Conservation (phyloP, 1,140 invertebrate species). For the Trypoxylus dichotomus region DNA sequence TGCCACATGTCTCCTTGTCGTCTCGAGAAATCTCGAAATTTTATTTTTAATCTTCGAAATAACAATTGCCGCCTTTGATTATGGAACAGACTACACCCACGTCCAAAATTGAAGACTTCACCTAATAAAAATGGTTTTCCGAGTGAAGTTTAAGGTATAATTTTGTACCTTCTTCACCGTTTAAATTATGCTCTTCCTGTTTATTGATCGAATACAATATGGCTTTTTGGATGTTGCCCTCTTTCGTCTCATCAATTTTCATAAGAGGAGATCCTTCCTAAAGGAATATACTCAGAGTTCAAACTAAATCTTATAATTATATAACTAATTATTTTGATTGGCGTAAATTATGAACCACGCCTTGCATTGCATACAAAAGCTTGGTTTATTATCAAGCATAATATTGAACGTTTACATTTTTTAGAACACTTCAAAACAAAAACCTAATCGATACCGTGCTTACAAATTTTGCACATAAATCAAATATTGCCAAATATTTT, state of each 20-base stretch:
- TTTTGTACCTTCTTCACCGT: neutral
- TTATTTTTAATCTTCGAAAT: neutral
- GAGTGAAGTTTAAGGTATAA: neutral
- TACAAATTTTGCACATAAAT: too few species aligned
- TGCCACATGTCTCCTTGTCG: neutral
- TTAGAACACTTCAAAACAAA: too few species aligned
- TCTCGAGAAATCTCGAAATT: slow-evolving; percentile 1
- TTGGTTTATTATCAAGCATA: too few species aligned
- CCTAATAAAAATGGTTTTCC: neutral
- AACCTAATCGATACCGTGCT: too few species aligned
- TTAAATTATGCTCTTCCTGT: neutral
- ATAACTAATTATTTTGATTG: neutral
- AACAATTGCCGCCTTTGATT: slow-evolving; percentile 10
- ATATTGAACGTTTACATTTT: too few species aligned
- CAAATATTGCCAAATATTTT: too few species aligned
- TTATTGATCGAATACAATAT: neutral
- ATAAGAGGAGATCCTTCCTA: neutral
- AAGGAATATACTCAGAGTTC: too few species aligned
- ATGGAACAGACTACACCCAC: neutral
- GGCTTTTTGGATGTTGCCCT: neutral
- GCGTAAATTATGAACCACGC: too few species aligned
- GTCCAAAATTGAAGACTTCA: neutral
- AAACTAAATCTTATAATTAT: neutral
- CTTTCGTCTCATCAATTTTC: neutral
- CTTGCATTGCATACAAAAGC: too few species aligned